phyloP scores from a whole-genome alignment of 2,888 invertebrate species.

The Pollenia griseotomentosa region DNA sequence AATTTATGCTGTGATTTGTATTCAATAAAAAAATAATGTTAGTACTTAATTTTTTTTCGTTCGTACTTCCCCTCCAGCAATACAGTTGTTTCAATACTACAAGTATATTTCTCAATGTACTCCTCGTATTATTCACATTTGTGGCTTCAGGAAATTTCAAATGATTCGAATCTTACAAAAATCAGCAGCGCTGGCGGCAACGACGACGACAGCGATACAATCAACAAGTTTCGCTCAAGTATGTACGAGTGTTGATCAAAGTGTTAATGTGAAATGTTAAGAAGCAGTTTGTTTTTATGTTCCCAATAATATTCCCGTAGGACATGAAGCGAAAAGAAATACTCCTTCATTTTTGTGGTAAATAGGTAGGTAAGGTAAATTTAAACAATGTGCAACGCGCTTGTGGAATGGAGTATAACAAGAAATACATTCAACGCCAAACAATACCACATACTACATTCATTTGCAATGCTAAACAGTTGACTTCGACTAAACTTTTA shows the following conservation, averaged over 20 bases:
- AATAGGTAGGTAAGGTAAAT: background rate
- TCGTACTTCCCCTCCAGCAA: background rate
- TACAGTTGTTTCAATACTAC: constrained; percentile 20
- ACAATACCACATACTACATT: background rate
- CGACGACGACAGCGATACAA: constrained; percentile 17
- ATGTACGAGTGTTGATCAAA: constrained; percentile 12
- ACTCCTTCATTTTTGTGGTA: constrained; percentile 26
- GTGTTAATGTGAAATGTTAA: constrained; percentile 47
- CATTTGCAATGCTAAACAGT: constrained; percentile 56
- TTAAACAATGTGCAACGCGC: background rate
- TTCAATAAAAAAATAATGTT: constrained; percentile 6
- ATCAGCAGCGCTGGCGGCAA: constrained; percentile 16
- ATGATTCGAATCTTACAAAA: constrained; percentile 38
- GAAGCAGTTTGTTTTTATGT: constrained; percentile 32
- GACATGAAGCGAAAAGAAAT: constrained; percentile 14
- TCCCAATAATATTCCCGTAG: constrained; percentile 44
- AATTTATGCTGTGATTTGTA: constrained; percentile 40
- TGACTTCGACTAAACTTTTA: constrained; percentile 31
- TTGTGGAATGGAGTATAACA: constrained; percentile 13
- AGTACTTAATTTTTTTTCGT: background rate
- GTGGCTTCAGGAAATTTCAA: constrained; percentile 42
- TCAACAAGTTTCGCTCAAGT: constrained; percentile 51
- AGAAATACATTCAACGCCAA: constrained; percentile 10
- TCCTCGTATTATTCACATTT: constrained; percentile 15
- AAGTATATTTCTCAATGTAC: background rate